Evolutionary conservation across 2,888 invertebrate species (phyloP).

Genomic region (Synanthedon formicaeformis): DNA sequence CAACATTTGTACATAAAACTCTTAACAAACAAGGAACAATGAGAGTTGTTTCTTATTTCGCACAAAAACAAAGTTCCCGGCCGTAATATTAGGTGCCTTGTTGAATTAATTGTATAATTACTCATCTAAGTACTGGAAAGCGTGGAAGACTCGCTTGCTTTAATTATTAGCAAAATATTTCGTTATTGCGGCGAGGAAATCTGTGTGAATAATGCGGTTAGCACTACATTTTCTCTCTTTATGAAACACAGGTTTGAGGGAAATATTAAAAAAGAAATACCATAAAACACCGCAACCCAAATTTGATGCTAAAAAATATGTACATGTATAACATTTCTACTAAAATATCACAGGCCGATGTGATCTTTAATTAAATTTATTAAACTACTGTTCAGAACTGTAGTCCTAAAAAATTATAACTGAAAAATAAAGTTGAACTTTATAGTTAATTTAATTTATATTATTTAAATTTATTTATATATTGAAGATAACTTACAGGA

Average conservation of each 20-base stretch:
- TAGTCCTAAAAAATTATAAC: too few species aligned
- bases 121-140: constrained; percentile 20
- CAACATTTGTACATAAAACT: constrained; percentile 25
- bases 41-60: constrained; percentile 43
- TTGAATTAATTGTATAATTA: constrained; percentile 58
- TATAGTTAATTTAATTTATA: too few species aligned
- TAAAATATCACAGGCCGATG: too few species aligned
- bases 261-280: not conserved
- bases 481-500: too few species aligned
- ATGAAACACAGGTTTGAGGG: not conserved
- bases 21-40: constrained; percentile 30
- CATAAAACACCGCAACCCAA: too few species aligned
- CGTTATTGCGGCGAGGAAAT: constrained; percentile 3
- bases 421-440: too few species aligned
- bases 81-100: constrained; percentile 44
- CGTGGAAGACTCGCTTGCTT: not conserved
- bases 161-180: constrained; percentile 9
- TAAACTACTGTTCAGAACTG: too few species aligned
- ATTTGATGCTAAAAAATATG: too few species aligned
- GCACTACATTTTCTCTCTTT: not conserved
- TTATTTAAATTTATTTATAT: too few species aligned
- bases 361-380: too few species aligned
- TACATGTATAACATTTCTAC: too few species aligned
- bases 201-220: not conserved
- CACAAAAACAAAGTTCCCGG: constrained; percentile 41